Evolutionary conservation across 2,888 invertebrate genomes (phyloP).

Genomic region (Ochropacha duplaris): DNA sequence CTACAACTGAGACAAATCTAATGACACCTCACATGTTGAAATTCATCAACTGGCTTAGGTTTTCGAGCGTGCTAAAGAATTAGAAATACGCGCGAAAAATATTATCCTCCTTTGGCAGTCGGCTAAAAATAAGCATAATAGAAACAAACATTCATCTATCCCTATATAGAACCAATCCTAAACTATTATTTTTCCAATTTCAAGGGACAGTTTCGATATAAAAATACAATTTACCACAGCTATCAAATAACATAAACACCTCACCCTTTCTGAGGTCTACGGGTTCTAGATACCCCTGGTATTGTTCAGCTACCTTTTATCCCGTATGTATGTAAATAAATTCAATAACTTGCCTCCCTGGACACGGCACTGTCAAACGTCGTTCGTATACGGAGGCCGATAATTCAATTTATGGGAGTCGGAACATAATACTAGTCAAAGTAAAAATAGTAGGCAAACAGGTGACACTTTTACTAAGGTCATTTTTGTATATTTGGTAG

Average conservation of each 20-base stretch:
- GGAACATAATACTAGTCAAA: not conserved
- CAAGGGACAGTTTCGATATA: not conserved
- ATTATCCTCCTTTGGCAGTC: too few species aligned
- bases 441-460: not conserved
- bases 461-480: not conserved
- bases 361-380: slow-evolving; percentile 50
- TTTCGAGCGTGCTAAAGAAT: too few species aligned
- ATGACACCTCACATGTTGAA: too few species aligned
- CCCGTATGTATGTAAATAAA: slow-evolving; percentile 58
- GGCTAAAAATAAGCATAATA: not conserved
- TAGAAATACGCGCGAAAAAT: too few species aligned
- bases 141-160: not conserved
- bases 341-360: slow-evolving; percentile 57
- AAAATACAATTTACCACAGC: not conserved
- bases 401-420: slow-evolving; percentile 55
- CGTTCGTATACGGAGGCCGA: slow-evolving; percentile 41
- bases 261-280: not conserved
- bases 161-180: not conserved
- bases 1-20: too few species aligned
- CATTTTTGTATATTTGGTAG: too few species aligned
- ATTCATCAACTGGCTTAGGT: too few species aligned
- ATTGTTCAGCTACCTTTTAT: slow-evolving; percentile 37
- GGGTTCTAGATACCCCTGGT: not conserved
- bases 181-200: not conserved
- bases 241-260: slow-evolving; percentile 1